These are phyloP conservation scores for Conopomorpha cramerella DNA, from an alignment of 1,140 invertebrate species.

Conservation along the genomic window DNA sequence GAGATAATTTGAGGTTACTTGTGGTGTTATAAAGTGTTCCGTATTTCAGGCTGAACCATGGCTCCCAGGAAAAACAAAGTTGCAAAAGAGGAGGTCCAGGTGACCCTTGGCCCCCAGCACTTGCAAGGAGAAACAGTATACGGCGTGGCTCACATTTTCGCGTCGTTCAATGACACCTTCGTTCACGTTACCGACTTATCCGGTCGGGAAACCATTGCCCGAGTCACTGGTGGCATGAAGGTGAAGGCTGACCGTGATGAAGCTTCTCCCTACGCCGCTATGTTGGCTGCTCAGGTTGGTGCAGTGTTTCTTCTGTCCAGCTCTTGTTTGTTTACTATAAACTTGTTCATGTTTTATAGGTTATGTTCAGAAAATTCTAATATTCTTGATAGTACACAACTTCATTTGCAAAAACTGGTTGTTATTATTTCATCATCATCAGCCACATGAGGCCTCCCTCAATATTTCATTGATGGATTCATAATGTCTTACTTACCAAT, in stretches of 20 bases:
- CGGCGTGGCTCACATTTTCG: conserved; percentile 99
- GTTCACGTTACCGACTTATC: conserved; percentile 99
- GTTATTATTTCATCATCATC: too few relatives aligned
- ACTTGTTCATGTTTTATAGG: too few relatives aligned
- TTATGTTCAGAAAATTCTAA: too few relatives aligned
- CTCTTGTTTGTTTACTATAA: too few relatives aligned
- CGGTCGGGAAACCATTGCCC: conserved; percentile 97
- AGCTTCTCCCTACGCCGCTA: conserved; percentile 99
- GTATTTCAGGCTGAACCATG: conserved; percentile 70
- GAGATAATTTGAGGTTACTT: conserved; percentile 44
- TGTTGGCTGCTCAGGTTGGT: conserved; percentile 98
- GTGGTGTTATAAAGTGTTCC: conserved; percentile 35
- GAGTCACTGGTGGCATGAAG: conserved; percentile 99
- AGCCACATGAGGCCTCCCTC: too few relatives aligned
- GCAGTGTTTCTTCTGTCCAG: too few relatives aligned
- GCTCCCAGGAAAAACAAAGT: conserved; percentile 97
- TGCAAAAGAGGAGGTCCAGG: conserved; percentile 95
- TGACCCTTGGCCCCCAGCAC: conserved; percentile 95
- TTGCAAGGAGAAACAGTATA: conserved; percentile 97
- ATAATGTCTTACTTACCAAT: too few relatives aligned
- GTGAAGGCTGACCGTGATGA: conserved; percentile 99
- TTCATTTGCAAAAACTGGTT: too few relatives aligned
- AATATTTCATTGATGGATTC: too few relatives aligned
- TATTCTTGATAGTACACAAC: too few relatives aligned
- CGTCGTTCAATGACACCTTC: conserved; percentile 99